A percentile compares a stretch with the other conserved stretches of the same genome.
These are phyloP conservation scores for Hydrolagus affinis DNA, from an alignment of 2,113 vertebrate species.

Conservation along the genomic window DNA sequence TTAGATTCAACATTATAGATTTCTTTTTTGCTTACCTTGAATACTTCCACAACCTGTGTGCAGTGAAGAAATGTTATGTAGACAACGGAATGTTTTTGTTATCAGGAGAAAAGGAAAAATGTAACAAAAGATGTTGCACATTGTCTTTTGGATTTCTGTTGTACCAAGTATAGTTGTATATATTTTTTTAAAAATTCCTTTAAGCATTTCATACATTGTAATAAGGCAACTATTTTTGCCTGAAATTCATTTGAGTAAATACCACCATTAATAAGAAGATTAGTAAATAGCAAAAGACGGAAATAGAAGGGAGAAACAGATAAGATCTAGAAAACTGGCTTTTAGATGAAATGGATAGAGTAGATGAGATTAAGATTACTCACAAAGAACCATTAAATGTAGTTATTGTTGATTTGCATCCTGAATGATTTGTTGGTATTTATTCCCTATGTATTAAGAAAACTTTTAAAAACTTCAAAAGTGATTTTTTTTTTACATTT, in stretches of 20 bases:
- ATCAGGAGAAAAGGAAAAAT: too few species aligned
- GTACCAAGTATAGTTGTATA: too few species aligned
- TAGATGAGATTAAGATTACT: constrained; percentile 24
- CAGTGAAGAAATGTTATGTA: too few species aligned
- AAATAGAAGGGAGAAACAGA: constrained; percentile 22
- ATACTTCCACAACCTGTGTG: too few species aligned
- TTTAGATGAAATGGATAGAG: constrained; percentile 28
- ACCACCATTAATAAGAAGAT: neutral
- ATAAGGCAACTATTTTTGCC: neutral
- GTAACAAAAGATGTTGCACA: too few species aligned
- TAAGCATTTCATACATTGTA: neutral
- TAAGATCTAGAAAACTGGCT: constrained; percentile 14
- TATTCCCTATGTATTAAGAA: neutral
- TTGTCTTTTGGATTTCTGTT: too few species aligned
- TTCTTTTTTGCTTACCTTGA: neutral
- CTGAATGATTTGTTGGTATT: neutral
- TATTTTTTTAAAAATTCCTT: too few species aligned
- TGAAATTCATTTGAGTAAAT: neutral
- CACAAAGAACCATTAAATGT: constrained; percentile 25
- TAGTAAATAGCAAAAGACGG: constrained; percentile 9
- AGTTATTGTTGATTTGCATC: neutral
- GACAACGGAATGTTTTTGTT: too few species aligned
- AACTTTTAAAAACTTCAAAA: neutral
- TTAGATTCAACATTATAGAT: neutral
- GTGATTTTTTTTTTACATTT: neutral